Evolutionary conservation across 2,797 vertebrate species (phyloP).

Genomic region (Falco rusticolus): DNA sequence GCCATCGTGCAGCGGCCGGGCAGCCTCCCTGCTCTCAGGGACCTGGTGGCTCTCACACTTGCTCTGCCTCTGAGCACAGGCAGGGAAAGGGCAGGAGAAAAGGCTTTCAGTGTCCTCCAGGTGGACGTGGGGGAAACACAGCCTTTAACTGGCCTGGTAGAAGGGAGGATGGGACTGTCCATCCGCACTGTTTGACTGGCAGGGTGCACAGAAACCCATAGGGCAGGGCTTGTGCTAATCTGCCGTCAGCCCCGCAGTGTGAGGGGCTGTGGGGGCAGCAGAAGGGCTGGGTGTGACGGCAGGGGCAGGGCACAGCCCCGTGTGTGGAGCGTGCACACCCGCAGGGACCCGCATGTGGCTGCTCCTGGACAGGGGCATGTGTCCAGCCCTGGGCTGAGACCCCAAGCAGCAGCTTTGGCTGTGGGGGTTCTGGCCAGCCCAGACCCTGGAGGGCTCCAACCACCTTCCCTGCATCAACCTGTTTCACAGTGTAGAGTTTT

Average conservation of each 20-base stretch:
- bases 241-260: fast-evolving
- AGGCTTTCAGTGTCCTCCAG: not conserved
- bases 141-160: not conserved
- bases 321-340: fast-evolving
- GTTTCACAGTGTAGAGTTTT: not conserved
- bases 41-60: fast-evolving
- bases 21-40: not conserved
- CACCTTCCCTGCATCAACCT: not conserved
- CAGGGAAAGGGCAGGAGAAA: not conserved
- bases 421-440: not conserved
- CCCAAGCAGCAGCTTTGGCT: not conserved
- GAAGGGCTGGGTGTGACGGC: not conserved
- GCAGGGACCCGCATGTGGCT: fast-evolving
- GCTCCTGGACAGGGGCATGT: not conserved
- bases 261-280: fast-evolving
- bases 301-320: not conserved
- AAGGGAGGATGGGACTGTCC: not conserved
- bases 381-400: not conserved
- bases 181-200: fast-evolving
- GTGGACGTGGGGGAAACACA: not conserved
- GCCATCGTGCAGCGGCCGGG: fast-evolving
- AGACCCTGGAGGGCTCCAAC: not conserved
- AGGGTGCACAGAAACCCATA: not conserved
- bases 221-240: not conserved
- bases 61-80: not conserved